A percentile compares a stretch with the other conserved stretches of the same genome.
phyloP scores from a whole-genome alignment of 2,888 invertebrate species.

The Sesamia inferens region DNA sequence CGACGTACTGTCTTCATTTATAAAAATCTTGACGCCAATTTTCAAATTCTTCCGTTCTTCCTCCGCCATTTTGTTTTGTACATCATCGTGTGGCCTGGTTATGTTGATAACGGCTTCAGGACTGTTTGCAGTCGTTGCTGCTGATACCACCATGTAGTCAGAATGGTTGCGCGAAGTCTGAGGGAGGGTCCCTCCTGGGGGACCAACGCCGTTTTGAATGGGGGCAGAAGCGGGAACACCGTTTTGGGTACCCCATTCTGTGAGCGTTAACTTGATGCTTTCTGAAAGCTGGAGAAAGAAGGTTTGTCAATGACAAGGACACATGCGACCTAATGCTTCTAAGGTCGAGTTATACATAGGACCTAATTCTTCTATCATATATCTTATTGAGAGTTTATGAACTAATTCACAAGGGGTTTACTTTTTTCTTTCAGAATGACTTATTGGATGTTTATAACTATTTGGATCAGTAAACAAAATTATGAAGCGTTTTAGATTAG shows the following conservation, averaged over 20 bases:
- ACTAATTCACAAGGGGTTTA: background rate
- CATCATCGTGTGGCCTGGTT: slow-evolving; percentile 91
- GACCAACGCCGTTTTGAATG: slow-evolving; percentile 75
- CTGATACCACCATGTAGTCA: slow-evolving; percentile 81
- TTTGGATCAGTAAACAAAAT: background rate
- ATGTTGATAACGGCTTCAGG: slow-evolving; percentile 86
- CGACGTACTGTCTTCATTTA: slow-evolving; percentile 92
- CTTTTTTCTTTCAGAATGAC: background rate
- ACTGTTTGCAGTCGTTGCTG: slow-evolving; percentile 65
- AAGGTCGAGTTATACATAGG: too few species aligned
- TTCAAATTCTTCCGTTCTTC: slow-evolving; percentile 94
- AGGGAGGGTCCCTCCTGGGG: slow-evolving; percentile 64
- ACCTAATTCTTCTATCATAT: too few species aligned
- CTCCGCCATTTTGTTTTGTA: slow-evolving; percentile 91
- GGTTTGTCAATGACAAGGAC: background rate
- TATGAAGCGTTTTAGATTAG: background rate
- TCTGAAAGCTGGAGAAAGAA: slow-evolving; percentile 82
- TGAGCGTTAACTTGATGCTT: slow-evolving; percentile 86
- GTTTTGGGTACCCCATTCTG: slow-evolving; percentile 84
- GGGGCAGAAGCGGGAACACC: slow-evolving; percentile 56
- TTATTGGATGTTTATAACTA: background rate
- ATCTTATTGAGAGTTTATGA: too few species aligned
- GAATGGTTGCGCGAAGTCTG: slow-evolving; percentile 72
- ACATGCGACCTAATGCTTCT: too few species aligned
- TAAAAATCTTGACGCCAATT: slow-evolving; percentile 96